These are phyloP conservation scores for Zelleria hepariella DNA, from an alignment of 2,888 invertebrate genomes.

Conservation along the genomic window DNA sequence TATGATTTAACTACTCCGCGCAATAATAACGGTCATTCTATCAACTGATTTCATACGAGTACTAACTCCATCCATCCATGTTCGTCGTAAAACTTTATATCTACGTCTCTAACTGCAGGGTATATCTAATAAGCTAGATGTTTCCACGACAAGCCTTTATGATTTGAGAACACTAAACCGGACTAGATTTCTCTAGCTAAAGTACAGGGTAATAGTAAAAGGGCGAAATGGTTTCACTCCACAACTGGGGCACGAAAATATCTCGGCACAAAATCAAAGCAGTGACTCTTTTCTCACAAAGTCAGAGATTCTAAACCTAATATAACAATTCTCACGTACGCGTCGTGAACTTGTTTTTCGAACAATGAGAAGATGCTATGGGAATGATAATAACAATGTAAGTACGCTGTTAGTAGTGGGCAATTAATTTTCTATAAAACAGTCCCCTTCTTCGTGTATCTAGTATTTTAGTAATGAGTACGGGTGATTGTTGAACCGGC, in stretches of 20 bases:
- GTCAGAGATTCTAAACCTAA: not conserved
- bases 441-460: not conserved
- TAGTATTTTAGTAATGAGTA: not conserved
- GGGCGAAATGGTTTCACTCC: constrained; percentile 2
- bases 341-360: not conserved
- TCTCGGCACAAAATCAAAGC: not conserved
- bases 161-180: not conserved
- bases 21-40: too few relatives aligned
- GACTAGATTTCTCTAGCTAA: not conserved
- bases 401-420: not conserved
- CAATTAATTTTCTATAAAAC: constrained; percentile 2
- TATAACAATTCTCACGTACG: not conserved
- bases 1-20: too few relatives aligned
- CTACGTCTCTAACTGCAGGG: not conserved
- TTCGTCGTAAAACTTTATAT: not conserved
- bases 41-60: too few relatives aligned
- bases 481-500: not conserved
- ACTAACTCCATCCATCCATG: not conserved
- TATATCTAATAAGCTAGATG: not conserved
- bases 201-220: not conserved
- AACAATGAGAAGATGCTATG: not conserved
- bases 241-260: not conserved
- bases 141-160: not conserved
- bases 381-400: not conserved
- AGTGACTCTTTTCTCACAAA: not conserved